Conservation (phyloP, 2,888 invertebrate species). For the Perizoma flavofasciatum region DNA sequence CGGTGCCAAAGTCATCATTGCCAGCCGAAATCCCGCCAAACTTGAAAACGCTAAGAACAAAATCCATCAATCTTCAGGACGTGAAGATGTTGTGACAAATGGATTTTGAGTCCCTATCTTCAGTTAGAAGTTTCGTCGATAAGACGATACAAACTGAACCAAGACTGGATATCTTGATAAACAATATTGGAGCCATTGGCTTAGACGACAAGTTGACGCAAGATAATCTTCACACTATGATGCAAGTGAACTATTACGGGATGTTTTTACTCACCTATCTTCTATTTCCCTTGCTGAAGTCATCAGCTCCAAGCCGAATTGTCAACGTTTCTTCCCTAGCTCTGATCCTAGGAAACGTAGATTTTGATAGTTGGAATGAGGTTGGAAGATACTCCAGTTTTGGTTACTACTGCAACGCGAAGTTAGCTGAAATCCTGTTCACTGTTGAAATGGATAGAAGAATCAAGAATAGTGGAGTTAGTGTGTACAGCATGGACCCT, state of each 20-base stretch:
- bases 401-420: conserved; percentile 80
- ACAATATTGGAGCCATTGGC: conserved; percentile 79
- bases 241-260: conserved; percentile 83
- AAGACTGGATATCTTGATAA: conserved; percentile 72
- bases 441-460: conserved; percentile 80
- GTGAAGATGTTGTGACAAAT: conserved; percentile 58
- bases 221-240: conserved; percentile 85
- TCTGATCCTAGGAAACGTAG: conserved; percentile 87
- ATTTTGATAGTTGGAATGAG: conserved; percentile 89
- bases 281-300: conserved; percentile 57
- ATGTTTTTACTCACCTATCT: conserved; percentile 64
- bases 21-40: conserved; percentile 72
- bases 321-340: conserved; percentile 77
- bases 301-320: conserved; percentile 63
- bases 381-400: conserved; percentile 85
- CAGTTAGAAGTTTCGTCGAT: conserved; percentile 83
- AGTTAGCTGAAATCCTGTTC: conserved; percentile 59
- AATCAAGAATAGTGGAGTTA: conserved; percentile 81
- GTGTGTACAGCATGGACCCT: conserved; percentile 92
- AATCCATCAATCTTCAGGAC: conserved; percentile 52
- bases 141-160: conserved; percentile 75
- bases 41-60: conserved; percentile 47
- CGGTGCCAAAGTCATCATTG: conserved; percentile 83
- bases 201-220: conserved; percentile 74
- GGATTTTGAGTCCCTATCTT: conserved; percentile 78